phyloP scores from a whole-genome alignment of 1,140 invertebrate genomes.

The Chelonus insularis region DNA sequence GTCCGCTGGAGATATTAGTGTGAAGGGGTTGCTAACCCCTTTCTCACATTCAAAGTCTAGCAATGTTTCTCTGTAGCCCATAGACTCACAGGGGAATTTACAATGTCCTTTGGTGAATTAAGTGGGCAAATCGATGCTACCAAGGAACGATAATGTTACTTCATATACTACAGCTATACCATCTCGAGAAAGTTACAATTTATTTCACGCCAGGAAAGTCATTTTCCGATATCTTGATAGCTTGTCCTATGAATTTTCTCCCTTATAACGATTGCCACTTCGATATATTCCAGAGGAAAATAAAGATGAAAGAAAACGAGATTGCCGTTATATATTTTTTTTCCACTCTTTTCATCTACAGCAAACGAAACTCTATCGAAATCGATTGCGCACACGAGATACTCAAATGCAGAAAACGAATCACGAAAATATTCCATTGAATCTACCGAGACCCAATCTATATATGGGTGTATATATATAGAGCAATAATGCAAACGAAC shows the following conservation, averaged over 20 bases:
- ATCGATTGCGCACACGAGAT: background rate
- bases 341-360: background rate
- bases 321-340: background rate
- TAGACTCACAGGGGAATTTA: constrained; percentile 9
- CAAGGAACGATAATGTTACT: constrained; percentile 15
- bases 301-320: background rate
- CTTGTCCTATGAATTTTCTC: background rate
- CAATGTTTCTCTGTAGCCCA: background rate
- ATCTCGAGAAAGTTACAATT: background rate
- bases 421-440: background rate
- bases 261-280: background rate
- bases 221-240: constrained; percentile 4
- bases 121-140: constrained; percentile 34
- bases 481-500: constrained; percentile 7
- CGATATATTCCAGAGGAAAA: background rate
- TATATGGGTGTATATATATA: background rate
- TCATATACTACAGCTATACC: constrained; percentile 2
- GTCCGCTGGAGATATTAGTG: constrained; percentile 46
- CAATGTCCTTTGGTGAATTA: constrained; percentile 40
- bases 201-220: background rate
- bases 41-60: background rate
- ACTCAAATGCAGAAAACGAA: background rate
- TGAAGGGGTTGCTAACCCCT: background rate
- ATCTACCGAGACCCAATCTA: background rate
- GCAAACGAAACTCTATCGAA: background rate